phyloP scores from a whole-genome alignment of 2,113 vertebrate genomes.

The Odocoileus virginianus region DNA sequence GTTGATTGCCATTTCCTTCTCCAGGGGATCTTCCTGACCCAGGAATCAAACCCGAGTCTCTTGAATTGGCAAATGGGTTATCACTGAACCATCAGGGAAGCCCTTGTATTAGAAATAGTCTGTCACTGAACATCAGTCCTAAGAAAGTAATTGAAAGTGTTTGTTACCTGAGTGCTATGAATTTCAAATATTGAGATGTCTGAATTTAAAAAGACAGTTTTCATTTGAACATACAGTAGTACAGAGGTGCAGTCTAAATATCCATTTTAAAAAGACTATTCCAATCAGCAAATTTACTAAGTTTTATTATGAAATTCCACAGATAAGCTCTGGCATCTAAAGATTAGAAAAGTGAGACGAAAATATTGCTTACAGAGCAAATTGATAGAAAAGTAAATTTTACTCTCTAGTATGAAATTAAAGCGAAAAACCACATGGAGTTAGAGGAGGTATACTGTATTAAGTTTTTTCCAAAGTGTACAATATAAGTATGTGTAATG shows the following conservation, averaged over 20 bases:
- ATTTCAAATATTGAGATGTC: background rate
- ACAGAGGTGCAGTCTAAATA: background rate
- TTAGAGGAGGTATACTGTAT: background rate
- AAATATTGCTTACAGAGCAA: background rate
- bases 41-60: background rate
- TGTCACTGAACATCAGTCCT: background rate
- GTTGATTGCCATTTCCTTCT: background rate
- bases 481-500: background rate
- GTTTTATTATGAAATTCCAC: conserved; percentile 24
- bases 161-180: background rate
- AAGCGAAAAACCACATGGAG: background rate
- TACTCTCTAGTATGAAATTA: background rate
- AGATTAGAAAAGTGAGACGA: background rate
- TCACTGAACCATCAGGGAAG: background rate
- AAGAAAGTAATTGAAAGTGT: background rate
- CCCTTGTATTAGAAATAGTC: background rate
- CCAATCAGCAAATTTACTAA: conserved; percentile 22
- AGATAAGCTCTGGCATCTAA: conserved; percentile 25
- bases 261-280: background rate
- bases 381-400: conserved; percentile 24
- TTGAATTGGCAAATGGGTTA: background rate
- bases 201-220: conserved; percentile 14
- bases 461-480: background rate
- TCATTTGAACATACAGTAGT: background rate
- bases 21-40: background rate